Evolutionary conservation across 2,113 vertebrate species (phyloP), one percentile per base, ranked within the genome.

Genomic region (Eulemur macaco): DNA sequence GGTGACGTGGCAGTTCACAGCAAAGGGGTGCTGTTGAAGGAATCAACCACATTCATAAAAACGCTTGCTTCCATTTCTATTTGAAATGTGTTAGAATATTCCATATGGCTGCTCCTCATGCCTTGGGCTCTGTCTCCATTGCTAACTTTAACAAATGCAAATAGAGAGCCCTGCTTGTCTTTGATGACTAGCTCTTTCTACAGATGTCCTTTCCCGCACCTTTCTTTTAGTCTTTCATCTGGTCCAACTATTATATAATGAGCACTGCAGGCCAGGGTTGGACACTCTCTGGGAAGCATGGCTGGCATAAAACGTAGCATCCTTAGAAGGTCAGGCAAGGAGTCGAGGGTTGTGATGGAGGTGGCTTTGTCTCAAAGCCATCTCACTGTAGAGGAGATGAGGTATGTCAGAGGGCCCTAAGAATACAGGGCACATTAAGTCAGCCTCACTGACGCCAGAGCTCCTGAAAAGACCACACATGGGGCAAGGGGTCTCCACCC

Each of bases 171-270:
- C 54, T 13, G 0, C 5, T 34, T n/a, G 23, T 64, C 81, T 82
- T 66, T 25, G 17, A 15, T 37, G 13, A 21, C 20, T 29, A 11
- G 9, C 12, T 58, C 37, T 92, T 85, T 60, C 64, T 58, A 0
- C 23, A 1, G 2, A 18, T 63, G n/a, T 29, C 37, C 14, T 39
- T 71, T 17, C 18, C 47, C 8, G 13, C 3, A 12, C 4, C 47
- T 64, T 54, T 37, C 29, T 77, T 58, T 14, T 12, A 2, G 5
- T 13, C 8, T 11, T 21, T 69, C 69, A 3, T 13, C 21, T 29
- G 45, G 23, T 58, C 7, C 20, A 45, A 39, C 21, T 54, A 0
- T 6, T 37, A 0, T 1, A 6, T 37, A 37, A 1, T 47, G 54
- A 69, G 14, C 45, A 47, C n/a, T 2, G 3, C 23, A 63, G 71